A percentile compares a stretch with the other conserved stretches of the same genome.
These are phyloP conservation scores for Ondatra zibethicus DNA, from an alignment of 2,113 vertebrate genomes.

Conservation along the genomic window DNA sequence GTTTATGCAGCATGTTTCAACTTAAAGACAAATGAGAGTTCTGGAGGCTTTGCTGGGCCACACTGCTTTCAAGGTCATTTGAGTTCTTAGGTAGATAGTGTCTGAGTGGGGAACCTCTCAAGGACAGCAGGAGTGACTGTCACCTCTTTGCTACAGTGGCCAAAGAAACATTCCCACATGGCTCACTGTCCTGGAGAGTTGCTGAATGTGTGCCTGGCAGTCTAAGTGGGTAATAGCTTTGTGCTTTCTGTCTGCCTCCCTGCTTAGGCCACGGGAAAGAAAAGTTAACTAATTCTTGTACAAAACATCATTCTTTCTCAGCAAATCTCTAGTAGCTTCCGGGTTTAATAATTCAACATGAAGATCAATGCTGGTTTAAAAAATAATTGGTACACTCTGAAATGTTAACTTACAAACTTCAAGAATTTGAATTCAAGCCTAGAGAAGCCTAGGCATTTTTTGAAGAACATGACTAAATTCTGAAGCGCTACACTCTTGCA, in stretches of 20 bases:
- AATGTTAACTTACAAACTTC: slow-evolving; percentile 42
- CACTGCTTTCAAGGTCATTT: neutral
- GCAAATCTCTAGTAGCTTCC: neutral
- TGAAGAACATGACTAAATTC: neutral
- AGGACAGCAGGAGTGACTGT: neutral
- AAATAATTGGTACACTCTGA: slow-evolving; percentile 2
- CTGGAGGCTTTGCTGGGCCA: neutral
- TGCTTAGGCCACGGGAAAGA: neutral
- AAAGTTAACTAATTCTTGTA: neutral
- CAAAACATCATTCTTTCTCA: neutral
- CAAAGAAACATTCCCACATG: neutral
- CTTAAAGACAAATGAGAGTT: neutral
- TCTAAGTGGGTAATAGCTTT: neutral
- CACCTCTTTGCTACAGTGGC: neutral
- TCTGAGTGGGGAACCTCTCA: neutral
- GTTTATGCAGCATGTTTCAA: neutral
- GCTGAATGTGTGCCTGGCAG: neutral
- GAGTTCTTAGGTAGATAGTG: neutral
- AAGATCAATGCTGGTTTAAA: slow-evolving; percentile 32
- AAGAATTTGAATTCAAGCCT: slow-evolving; percentile 10
- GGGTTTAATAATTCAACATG: slow-evolving; percentile 48
- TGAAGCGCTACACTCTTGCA: neutral
- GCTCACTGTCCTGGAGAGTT: neutral
- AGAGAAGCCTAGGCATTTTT: neutral
- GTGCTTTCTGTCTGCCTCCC: neutral